A percentile compares a stretch with the other conserved stretches of the same genome.
Conservation (phyloP, 2,888 invertebrate genomes). For the Thera obeliscata region DNA sequence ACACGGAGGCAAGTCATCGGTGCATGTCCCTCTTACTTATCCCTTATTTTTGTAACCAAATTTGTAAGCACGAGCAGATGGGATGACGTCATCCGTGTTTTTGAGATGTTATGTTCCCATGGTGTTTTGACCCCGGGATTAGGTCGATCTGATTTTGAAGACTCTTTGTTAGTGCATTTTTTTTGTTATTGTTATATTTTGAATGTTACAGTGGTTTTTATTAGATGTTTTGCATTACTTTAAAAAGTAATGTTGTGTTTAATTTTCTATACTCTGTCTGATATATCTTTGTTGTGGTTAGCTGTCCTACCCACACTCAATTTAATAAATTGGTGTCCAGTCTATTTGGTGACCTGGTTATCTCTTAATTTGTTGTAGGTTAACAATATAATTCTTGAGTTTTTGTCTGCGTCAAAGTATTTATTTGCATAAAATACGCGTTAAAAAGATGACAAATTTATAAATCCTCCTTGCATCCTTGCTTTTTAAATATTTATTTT, state of each 20-base stretch:
- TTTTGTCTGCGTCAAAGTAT: too few relatives aligned
- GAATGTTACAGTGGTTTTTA: conserved; percentile 1
- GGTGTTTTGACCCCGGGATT: conserved; percentile 41
- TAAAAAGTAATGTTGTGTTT: too few relatives aligned
- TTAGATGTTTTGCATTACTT: too few relatives aligned
- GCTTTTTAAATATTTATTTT: too few relatives aligned
- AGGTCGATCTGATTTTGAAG: conserved; percentile 37
- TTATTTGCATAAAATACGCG: too few relatives aligned
- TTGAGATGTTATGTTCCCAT: conserved; percentile 50
- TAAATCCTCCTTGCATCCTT: too few relatives aligned
- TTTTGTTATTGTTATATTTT: conserved; percentile 12
- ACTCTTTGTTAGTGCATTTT: conserved; percentile 27
- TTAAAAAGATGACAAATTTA: too few relatives aligned
- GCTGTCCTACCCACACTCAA: too few relatives aligned
- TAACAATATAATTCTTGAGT: too few relatives aligned
- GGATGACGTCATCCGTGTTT: conserved; percentile 44
- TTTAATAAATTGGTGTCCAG: background rate
- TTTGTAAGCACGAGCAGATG: conserved; percentile 53
- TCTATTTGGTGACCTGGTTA: background rate
- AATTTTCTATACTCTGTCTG: too few relatives aligned
- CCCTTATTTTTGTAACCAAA: conserved; percentile 34
- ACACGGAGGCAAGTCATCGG: conserved; percentile 66
- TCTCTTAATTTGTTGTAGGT: too few relatives aligned
- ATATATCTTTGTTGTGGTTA: too few relatives aligned
- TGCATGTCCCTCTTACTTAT: conserved; percentile 53